phyloP scores from a whole-genome alignment of 2,888 invertebrate genomes.

The Pycnomerus fuliginosus region DNA sequence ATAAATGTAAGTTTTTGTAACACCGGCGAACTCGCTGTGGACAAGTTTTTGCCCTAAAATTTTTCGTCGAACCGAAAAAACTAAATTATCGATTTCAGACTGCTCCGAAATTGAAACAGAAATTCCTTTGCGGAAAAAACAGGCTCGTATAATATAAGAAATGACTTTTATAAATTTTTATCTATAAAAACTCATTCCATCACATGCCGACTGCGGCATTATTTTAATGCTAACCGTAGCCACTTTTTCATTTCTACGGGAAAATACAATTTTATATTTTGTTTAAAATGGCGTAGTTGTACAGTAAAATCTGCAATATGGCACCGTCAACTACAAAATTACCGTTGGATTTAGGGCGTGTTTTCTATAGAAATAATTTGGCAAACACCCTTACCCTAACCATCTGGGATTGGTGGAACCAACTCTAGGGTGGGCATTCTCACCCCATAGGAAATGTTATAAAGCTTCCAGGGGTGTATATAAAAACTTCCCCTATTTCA shows the following conservation, averaged over 20 bases:
- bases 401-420: too few species aligned
- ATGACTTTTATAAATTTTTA: conserved; percentile 30
- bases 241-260: too few species aligned
- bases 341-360: conserved; percentile 33
- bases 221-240: too few species aligned
- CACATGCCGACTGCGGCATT: conserved; percentile 3
- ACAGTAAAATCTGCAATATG: conserved; percentile 23
- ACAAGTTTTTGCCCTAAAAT: conserved; percentile 49
- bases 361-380: conserved; percentile 39
- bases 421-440: too few species aligned
- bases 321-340: conserved; percentile 25
- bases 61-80: conserved; percentile 43
- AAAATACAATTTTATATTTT: too few species aligned
- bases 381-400: conserved; percentile 34
- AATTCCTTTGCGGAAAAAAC: conserved; percentile 34
- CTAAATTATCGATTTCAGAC: conserved; percentile 46
- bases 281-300: too few species aligned
- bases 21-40: conserved; percentile 45
- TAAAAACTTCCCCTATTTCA: too few species aligned
- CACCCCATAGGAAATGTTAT: too few species aligned
- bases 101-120: conserved; percentile 44
- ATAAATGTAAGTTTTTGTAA: conserved; percentile 41
- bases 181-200: conserved; percentile 28
- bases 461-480: too few species aligned
- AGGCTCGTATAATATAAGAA: conserved; percentile 27